These are phyloP conservation scores for Cerastis rubricosa DNA, from an alignment of 2,888 invertebrate species.

Conservation along the genomic window DNA sequence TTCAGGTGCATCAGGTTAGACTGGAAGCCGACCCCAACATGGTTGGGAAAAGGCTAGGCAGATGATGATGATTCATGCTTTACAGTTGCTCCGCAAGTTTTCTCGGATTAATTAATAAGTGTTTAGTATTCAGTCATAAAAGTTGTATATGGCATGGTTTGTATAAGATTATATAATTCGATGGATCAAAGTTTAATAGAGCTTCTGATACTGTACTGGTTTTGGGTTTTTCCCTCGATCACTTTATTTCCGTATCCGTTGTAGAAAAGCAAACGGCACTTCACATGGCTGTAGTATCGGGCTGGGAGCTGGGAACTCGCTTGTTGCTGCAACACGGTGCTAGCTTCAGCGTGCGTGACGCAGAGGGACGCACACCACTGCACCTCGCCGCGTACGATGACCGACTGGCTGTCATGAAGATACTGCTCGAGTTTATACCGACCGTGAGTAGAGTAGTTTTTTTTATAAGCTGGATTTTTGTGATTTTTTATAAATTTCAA, in stretches of 20 bases:
- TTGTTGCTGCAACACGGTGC: slow-evolving; percentile 75
- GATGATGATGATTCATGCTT: too few species aligned
- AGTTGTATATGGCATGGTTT: too few species aligned
- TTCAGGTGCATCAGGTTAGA: too few species aligned
- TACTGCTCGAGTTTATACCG: slow-evolving; percentile 68
- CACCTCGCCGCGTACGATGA: slow-evolving; percentile 84
- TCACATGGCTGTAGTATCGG: slow-evolving; percentile 78
- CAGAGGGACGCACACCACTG: slow-evolving; percentile 79
- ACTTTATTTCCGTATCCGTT: background rate
- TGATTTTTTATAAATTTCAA: background rate
- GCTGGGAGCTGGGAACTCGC: slow-evolving; percentile 65
- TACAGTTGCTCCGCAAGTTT: too few species aligned
- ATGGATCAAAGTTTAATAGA: too few species aligned
- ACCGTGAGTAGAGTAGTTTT: slow-evolving; percentile 62
- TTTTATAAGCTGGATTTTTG: background rate
- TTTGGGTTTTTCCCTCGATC: too few species aligned
- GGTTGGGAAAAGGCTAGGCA: too few species aligned
- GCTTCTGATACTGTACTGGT: too few species aligned
- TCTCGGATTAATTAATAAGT: too few species aligned
- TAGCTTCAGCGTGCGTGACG: slow-evolving; percentile 71
- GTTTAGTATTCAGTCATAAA: too few species aligned
- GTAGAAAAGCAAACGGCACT: slow-evolving; percentile 81
- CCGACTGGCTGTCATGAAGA: slow-evolving; percentile 66
- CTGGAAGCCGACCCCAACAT: too few species aligned
- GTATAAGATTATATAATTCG: too few species aligned